Evolutionary conservation across 2,113 vertebrate genomes (phyloP).

Genomic region (Paedocypris sp.): DNA sequence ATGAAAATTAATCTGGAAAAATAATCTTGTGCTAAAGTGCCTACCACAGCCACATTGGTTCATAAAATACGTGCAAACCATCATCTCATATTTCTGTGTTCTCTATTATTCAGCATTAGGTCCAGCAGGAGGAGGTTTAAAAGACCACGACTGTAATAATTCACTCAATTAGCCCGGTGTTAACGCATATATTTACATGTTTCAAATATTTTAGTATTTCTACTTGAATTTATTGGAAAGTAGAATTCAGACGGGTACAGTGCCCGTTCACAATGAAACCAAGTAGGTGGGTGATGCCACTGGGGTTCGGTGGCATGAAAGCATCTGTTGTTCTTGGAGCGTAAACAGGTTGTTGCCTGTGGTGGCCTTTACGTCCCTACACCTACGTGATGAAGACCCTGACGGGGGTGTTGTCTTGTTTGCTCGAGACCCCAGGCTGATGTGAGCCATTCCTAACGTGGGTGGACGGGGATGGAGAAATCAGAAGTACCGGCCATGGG

Average conservation of each 20-base stretch:
- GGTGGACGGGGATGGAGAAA: neutral
- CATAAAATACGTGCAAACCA: too few species aligned
- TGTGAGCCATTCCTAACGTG: neutral
- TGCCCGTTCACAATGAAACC: slow-evolving; percentile 3
- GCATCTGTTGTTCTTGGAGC: neutral
- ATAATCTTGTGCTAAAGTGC: too few species aligned
- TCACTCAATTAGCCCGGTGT: too few species aligned
- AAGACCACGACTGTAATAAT: too few species aligned
- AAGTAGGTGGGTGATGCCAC: slow-evolving; percentile 3
- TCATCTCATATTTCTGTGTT: too few species aligned
- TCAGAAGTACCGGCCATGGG: too few species aligned
- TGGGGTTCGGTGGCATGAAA: neutral
- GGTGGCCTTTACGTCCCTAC: neutral
- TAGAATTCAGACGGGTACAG: slow-evolving; percentile 39
- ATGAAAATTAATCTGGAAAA: slow-evolving; percentile 20
- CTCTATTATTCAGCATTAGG: too few species aligned
- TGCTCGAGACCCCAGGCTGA: slow-evolving; percentile 1
- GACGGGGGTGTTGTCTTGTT: neutral
- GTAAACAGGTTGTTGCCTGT: neutral
- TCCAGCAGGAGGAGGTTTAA: too few species aligned
- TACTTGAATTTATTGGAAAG: too few species aligned
- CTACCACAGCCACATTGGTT: too few species aligned
- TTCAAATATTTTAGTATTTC: too few species aligned
- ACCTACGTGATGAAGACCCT: neutral
- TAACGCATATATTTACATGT: too few species aligned